Evolutionary conservation across 2,797 vertebrate species (phyloP).

Genomic region (Falco berigora): DNA sequence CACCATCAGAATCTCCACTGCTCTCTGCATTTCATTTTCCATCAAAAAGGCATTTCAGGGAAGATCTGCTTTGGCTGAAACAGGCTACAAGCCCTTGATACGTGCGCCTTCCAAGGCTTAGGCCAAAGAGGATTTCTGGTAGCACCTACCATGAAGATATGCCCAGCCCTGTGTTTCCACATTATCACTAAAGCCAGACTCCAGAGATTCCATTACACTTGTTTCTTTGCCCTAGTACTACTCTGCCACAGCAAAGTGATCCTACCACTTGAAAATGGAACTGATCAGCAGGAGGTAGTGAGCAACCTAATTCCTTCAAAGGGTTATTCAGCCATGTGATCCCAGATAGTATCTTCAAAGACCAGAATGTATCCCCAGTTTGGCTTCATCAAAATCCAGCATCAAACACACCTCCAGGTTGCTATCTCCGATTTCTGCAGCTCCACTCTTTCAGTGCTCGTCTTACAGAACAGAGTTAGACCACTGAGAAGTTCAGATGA

Average conservation of each 20-base stretch:
- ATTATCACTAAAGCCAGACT: background rate
- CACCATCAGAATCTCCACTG: background rate
- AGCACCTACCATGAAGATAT: background rate
- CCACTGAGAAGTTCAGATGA: background rate
- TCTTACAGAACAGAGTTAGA: background rate
- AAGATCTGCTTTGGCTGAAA: background rate
- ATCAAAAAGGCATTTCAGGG: background rate
- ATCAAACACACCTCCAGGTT: background rate
- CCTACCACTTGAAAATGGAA: background rate
- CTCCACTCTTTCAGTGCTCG: background rate
- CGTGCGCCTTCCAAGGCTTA: background rate
- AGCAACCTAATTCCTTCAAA: background rate
- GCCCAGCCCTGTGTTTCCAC: background rate
- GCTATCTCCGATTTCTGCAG: background rate
- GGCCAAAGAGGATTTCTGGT: background rate
- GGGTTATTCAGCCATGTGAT: background rate
- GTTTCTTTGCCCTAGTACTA: background rate
- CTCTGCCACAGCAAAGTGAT: background rate
- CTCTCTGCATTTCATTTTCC: background rate
- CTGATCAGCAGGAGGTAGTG: background rate
- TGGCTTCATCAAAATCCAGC: background rate
- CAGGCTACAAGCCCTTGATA: background rate
- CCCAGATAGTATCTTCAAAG: background rate
- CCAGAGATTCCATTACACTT: background rate
- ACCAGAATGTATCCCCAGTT: rapidly evolving